Percentiles rank a stretch among this genome's conserved stretches.
These are phyloP conservation scores for Polymixis flavicincta DNA, from an alignment of 2,888 invertebrate species.

Conservation along the genomic window DNA sequence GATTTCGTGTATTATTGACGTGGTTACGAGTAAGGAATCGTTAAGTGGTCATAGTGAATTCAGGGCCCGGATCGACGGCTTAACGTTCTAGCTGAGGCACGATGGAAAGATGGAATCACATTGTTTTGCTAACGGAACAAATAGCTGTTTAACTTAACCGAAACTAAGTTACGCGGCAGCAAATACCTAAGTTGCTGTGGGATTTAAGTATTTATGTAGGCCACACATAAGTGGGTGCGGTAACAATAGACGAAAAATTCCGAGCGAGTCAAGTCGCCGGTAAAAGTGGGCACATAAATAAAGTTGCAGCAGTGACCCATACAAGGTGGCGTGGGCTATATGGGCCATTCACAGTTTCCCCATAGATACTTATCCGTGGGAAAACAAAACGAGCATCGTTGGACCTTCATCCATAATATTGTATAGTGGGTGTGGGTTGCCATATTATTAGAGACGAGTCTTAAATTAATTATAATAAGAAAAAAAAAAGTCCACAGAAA, in stretches of 20 bases:
- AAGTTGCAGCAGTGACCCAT: slow-evolving; percentile 13
- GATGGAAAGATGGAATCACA: too few relatives aligned
- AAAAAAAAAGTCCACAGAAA: too few relatives aligned
- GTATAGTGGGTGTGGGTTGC: too few relatives aligned
- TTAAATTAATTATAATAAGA: too few relatives aligned
- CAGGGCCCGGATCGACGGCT: too few relatives aligned
- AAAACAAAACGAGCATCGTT: slow-evolving; percentile 2
- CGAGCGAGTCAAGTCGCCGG: not conserved
- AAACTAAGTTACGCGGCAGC: not conserved
- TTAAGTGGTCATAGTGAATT: too few relatives aligned
- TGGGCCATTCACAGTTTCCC: slow-evolving; percentile 25
- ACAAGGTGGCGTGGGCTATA: slow-evolving; percentile 38
- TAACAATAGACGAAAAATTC: slow-evolving; percentile 40
- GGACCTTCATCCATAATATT: slow-evolving; percentile 6
- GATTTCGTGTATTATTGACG: too few relatives aligned
- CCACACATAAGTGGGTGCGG: not conserved
- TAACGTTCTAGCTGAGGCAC: too few relatives aligned
- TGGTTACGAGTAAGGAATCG: too few relatives aligned
- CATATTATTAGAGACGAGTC: too few relatives aligned
- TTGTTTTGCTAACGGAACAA: not conserved
- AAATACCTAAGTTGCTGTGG: not conserved
- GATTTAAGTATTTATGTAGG: not conserved
- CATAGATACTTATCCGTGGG: too few relatives aligned
- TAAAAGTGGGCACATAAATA: slow-evolving; percentile 43
- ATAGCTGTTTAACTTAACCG: not conserved